These are phyloP conservation scores for Anseranas semipalmata DNA, from an alignment of 2,113 vertebrate species.

Conservation along the genomic window DNA sequence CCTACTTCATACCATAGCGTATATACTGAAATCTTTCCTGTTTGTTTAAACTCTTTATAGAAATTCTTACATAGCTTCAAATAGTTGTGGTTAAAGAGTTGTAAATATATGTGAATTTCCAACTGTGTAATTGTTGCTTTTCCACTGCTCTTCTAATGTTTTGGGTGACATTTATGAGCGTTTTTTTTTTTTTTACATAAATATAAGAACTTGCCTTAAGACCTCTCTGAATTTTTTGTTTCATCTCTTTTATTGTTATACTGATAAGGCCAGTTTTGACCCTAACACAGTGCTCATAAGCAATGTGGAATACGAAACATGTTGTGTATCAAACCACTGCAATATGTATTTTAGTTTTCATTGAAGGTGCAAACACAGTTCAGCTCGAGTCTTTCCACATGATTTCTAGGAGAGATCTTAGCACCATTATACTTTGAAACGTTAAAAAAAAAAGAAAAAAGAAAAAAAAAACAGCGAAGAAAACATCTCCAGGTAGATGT, in stretches of 20 bases:
- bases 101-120: background rate
- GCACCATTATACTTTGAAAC: background rate
- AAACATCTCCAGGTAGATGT: background rate
- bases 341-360: background rate
- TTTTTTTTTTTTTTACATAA: background rate
- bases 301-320: fast-evolving
- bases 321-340: background rate
- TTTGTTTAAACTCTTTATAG: conserved; percentile 49
- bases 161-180: background rate
- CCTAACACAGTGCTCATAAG: background rate
- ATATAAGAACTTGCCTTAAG: background rate
- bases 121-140: background rate
- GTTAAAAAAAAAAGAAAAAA: background rate
- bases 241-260: background rate
- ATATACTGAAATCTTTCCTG: background rate
- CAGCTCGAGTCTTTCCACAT: background rate
- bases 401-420: background rate
- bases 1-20: background rate
- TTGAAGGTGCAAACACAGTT: background rate
- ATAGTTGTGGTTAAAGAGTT: conserved; percentile 36
- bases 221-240: background rate
- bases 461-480: background rate
- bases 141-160: background rate
- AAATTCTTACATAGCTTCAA: conserved; percentile 12
- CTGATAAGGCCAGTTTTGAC: background rate